A percentile compares a stretch with the other conserved stretches of the same genome.
phyloP scores from a whole-genome alignment of 2,797 vertebrate species.

The Poeciliopsis turneri region DNA sequence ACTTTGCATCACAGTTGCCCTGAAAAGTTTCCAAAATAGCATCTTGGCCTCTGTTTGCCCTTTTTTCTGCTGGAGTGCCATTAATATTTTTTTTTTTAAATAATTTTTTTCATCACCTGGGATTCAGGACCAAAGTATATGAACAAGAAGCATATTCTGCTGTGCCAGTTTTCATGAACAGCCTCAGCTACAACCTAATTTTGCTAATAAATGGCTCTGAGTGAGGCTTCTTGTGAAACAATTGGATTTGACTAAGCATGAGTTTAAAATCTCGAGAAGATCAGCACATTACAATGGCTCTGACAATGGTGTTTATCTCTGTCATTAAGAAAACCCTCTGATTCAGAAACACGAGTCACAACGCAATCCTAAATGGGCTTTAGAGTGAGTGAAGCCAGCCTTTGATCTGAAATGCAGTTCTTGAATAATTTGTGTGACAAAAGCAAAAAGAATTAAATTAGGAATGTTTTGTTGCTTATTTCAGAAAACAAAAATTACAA shows the following conservation, averaged over 20 bases:
- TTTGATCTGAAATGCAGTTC: conserved; percentile 18
- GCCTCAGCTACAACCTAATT: conserved; percentile 32
- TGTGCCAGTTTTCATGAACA: conserved; percentile 53
- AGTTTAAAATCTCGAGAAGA: conserved; percentile 25
- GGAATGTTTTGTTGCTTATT: background rate
- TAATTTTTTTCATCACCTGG: conserved; percentile 29
- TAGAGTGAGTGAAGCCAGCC: conserved; percentile 6
- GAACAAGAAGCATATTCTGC: conserved; percentile 32
- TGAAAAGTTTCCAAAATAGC: conserved; percentile 36
- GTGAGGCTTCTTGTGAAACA: conserved; percentile 3
- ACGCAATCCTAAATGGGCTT: conserved; percentile 15
- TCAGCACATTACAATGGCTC: conserved; percentile 7
- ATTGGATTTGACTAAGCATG: conserved; percentile 30
- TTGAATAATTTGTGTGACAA: background rate
- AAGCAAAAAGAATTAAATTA: background rate
- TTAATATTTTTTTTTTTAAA: conserved; percentile 53
- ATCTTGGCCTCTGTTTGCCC: conserved; percentile 34
- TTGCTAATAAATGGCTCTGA: conserved; percentile 30
- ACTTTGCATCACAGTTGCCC: conserved; percentile 12
- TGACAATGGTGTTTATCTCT: conserved; percentile 1
- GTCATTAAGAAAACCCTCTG: conserved; percentile 14
- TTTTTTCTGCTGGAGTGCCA: conserved; percentile 34
- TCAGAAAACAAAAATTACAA: background rate
- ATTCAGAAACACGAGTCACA: conserved; percentile 16
- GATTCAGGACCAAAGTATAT: conserved; percentile 28